These are phyloP conservation scores for Spea multiplicata DNA, from an alignment of 2,113 vertebrate genomes.

Conservation along the genomic window DNA sequence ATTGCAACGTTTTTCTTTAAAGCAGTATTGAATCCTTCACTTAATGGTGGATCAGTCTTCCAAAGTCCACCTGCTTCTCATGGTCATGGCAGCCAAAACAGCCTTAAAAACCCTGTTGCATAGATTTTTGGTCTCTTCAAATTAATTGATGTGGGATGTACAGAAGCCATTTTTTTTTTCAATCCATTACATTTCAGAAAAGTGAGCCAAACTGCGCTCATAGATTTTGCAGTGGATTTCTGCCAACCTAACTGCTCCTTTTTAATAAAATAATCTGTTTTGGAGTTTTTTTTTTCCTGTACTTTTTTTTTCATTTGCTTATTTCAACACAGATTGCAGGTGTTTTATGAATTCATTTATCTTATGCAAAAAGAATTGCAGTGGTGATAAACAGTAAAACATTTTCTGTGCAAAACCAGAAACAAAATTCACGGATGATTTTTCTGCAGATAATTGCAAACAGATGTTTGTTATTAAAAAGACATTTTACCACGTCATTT, in stretches of 20 bases:
- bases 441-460: constrained; percentile 3
- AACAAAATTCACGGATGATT: not conserved
- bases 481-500: not conserved
- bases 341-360: not conserved
- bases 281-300: not conserved
- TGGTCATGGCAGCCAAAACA: too few species aligned
- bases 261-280: not conserved
- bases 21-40: too few species aligned
- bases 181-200: too few species aligned
- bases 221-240: too few species aligned
- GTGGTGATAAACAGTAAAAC: not conserved
- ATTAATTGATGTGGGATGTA: too few species aligned
- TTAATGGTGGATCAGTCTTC: too few species aligned
- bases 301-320: not conserved
- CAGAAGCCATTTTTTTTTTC: too few species aligned
- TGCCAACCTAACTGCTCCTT: not conserved
- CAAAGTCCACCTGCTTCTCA: too few species aligned
- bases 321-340: not conserved
- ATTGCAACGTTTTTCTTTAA: too few species aligned
- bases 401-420: not conserved
- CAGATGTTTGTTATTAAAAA: constrained; percentile 2
- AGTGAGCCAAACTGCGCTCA: too few species aligned
- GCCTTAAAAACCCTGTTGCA: too few species aligned
- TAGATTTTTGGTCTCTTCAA: too few species aligned
- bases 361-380: constrained; percentile 6